Conservation (phyloP, 2,888 invertebrate genomes). For the Sepioteuthis lessoniana region DNA sequence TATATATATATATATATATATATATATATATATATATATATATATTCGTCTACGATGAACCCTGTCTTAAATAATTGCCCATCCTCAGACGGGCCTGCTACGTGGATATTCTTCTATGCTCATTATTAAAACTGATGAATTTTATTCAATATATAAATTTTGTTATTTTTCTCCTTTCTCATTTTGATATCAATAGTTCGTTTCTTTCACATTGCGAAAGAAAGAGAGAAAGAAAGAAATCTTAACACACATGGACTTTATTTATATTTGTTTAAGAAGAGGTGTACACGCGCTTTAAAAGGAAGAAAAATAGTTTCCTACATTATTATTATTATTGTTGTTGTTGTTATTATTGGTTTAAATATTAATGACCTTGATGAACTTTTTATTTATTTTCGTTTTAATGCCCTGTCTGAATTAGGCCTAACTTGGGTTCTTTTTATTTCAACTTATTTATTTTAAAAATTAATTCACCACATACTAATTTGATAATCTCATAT, state of each 20-base stretch:
- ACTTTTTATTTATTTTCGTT: background rate
- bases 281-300: background rate
- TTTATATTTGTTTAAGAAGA: background rate
- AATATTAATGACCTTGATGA: background rate
- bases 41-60: too few species aligned
- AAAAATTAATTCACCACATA: background rate
- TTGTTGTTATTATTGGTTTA: background rate
- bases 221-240: too few species aligned
- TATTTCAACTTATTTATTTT: background rate
- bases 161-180: background rate
- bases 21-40: too few species aligned
- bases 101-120: background rate
- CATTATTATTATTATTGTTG: background rate
- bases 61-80: background rate
- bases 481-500: background rate
- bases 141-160: too few species aligned
- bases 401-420: background rate
- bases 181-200: background rate
- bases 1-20: too few species aligned
- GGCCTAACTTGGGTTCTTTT: background rate
- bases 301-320: background rate
- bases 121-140: background rate
- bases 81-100: constrained; percentile 16
- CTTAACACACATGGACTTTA: background rate
- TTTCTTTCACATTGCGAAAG: background rate